Evolutionary conservation across 2,888 invertebrate species (phyloP).

Genomic region (Brachylomia viminalis): DNA sequence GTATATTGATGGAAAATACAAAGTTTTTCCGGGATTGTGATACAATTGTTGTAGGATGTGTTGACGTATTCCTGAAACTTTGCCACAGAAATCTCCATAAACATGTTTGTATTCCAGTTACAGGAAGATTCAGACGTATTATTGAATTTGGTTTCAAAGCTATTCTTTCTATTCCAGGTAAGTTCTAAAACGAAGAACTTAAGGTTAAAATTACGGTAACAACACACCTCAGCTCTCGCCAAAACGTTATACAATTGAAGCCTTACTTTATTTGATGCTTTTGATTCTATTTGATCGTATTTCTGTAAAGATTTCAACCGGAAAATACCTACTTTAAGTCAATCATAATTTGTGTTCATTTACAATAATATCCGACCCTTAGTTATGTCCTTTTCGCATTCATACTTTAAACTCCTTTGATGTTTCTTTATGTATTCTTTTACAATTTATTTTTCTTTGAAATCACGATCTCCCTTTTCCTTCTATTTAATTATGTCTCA

Average conservation of each 20-base stretch:
- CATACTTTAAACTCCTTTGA: slow-evolving; percentile 5
- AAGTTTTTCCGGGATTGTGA: slow-evolving; percentile 27
- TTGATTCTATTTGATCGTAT: slow-evolving; percentile 19
- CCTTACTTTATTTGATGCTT: slow-evolving; percentile 20
- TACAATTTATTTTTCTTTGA: slow-evolving; percentile 6
- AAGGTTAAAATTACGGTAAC: slow-evolving; percentile 35
- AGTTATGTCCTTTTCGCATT: slow-evolving; percentile 17
- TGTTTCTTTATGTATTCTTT: slow-evolving; percentile 9
- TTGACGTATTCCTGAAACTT: slow-evolving; percentile 39
- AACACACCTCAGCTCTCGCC: slow-evolving; percentile 54
- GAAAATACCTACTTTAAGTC: slow-evolving; percentile 23
- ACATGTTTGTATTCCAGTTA: slow-evolving; percentile 42
- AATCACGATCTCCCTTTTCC: not conserved
- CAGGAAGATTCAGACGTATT: slow-evolving; percentile 21
- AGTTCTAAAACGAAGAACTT: not conserved
- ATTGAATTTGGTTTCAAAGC: slow-evolving; percentile 27
- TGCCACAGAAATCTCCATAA: slow-evolving; percentile 30
- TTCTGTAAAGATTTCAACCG: slow-evolving; percentile 16
- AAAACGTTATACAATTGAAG: slow-evolving; percentile 12
- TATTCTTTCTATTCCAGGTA: slow-evolving; percentile 22
- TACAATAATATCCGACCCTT: not conserved
- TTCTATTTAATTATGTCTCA: not conserved
- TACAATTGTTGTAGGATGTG: slow-evolving; percentile 27
- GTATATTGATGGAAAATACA: slow-evolving; percentile 38
- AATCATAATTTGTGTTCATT: slow-evolving; percentile 42